A percentile compares a stretch with the other conserved stretches of the same genome.
phyloP scores from a whole-genome alignment of 1,140 invertebrate genomes.

The Eriocheir sinensis region DNA sequence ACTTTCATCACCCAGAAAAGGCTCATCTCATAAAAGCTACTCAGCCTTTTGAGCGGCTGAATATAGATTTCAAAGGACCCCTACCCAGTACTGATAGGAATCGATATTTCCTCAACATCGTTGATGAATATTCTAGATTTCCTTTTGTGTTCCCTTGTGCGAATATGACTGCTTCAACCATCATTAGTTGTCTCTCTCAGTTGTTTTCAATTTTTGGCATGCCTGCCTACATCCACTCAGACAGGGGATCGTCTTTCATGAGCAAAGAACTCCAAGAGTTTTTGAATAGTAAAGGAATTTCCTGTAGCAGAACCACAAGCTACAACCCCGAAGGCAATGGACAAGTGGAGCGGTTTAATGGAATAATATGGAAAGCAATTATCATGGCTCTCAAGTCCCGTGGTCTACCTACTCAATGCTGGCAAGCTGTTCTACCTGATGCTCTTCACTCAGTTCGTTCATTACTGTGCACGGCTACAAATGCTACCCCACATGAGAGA shows the following conservation, averaged over 20 bases:
- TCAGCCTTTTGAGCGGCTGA: neutral
- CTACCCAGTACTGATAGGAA: neutral
- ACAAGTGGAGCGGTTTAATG: neutral
- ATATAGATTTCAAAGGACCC: neutral
- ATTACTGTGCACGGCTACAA: neutral
- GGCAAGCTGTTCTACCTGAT: neutral
- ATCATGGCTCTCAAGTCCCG: neutral
- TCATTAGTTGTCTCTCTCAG: slow-evolving; percentile 9
- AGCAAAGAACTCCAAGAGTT: slow-evolving; percentile 76
- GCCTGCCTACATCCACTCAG: slow-evolving; percentile 79
- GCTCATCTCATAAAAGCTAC: neutral
- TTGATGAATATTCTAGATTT: neutral
- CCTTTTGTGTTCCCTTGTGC: neutral
- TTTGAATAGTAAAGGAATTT: neutral
- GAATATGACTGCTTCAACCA: slow-evolving; percentile 35
- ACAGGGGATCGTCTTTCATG: slow-evolving; percentile 77
- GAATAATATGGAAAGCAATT: neutral
- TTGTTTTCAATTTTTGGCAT: slow-evolving; percentile 79
- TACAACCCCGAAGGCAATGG: slow-evolving; percentile 36
- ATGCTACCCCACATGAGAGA: slow-evolving; percentile 41
- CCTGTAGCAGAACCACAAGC: slow-evolving; percentile 40
- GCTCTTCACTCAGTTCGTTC: slow-evolving; percentile 28
- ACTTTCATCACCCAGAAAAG: neutral
- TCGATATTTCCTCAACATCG: neutral
- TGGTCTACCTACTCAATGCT: neutral